Evolutionary conservation across 1,140 invertebrate species (phyloP).

Genomic region (Calliphora vicina): DNA sequence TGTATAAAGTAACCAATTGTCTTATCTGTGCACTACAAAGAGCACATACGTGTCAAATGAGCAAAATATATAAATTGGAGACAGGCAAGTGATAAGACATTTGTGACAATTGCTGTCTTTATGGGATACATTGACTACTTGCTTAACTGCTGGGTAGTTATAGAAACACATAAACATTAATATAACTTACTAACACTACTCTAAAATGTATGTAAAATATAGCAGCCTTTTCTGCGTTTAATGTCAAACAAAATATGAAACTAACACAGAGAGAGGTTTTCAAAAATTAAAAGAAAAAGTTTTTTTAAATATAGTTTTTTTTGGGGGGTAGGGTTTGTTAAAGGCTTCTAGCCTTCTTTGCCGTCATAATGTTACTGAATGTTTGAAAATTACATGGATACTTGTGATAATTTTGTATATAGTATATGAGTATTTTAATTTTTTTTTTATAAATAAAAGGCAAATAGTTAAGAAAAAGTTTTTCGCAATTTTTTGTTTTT

Average conservation of each 20-base stretch:
- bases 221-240: neutral
- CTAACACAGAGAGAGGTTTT: neutral
- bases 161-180: too few species aligned
- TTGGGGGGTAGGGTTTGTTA: neutral
- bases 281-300: neutral
- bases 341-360: neutral
- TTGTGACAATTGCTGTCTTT: too few species aligned
- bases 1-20: too few species aligned
- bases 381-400: neutral
- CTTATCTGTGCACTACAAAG: too few species aligned
- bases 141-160: too few species aligned
- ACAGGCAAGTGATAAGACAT: too few species aligned
- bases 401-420: neutral
- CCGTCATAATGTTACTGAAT: neutral
- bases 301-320: neutral
- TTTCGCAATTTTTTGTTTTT: conserved; percentile 8
- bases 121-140: too few species aligned
- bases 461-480: conserved; percentile 28
- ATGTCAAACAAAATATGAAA: conserved; percentile 1
- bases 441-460: conserved; percentile 7
- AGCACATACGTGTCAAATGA: too few species aligned
- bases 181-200: too few species aligned
- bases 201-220: neutral
- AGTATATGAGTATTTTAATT: neutral
- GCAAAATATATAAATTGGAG: too few species aligned